Percentiles rank a stretch among this genome's conserved stretches.
Conservation (phyloP, 2,113 vertebrate species). For the Craseonycteris thonglongyai region DNA sequence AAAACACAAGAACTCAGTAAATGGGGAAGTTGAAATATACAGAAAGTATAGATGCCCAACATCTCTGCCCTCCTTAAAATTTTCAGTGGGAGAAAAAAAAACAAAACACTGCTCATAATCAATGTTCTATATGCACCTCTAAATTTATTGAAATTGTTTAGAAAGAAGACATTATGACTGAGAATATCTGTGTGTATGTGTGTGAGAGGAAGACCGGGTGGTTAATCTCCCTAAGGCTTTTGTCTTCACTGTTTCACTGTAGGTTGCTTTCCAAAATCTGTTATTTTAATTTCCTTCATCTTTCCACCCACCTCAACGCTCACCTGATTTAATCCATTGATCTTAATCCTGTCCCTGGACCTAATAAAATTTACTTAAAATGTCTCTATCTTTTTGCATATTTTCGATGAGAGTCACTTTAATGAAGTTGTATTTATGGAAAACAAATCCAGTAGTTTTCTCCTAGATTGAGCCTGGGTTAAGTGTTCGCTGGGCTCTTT, state of each 20-base stretch:
- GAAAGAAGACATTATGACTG: background rate
- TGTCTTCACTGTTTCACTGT: background rate
- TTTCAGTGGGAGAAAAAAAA: background rate
- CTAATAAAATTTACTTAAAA: background rate
- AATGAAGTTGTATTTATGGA: conserved; percentile 31
- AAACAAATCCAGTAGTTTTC: conserved; percentile 43
- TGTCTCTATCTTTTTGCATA: background rate
- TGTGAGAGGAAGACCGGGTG: background rate
- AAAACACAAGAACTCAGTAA: background rate
- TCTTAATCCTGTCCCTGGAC: background rate
- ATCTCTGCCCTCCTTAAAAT: background rate
- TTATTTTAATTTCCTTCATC: background rate
- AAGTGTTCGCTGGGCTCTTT: background rate
- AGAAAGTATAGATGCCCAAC: background rate
- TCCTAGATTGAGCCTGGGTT: background rate
- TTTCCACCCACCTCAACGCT: background rate
- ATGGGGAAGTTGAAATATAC: background rate
- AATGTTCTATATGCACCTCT: background rate
- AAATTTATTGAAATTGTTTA: background rate
- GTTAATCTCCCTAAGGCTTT: background rate
- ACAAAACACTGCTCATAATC: background rate
- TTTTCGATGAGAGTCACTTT: conserved; percentile 15
- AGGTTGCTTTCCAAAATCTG: background rate
- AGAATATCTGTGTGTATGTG: background rate
- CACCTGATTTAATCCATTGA: background rate